Evolutionary conservation across 2,113 vertebrate genomes (phyloP).

Genomic region (Ailurus styani): DNA sequence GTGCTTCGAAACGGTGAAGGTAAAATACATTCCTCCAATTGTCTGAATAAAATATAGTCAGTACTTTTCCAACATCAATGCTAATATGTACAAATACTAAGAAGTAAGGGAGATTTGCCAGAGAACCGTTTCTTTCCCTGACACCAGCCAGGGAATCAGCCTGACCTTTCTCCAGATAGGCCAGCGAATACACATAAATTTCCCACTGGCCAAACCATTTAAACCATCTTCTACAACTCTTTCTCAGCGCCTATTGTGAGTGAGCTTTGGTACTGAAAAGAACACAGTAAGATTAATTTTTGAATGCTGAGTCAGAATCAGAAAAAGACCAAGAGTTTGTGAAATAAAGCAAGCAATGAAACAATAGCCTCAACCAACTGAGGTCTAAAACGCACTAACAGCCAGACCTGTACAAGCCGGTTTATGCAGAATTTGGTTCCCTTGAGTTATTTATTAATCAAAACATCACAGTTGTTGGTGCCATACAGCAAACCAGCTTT

Average conservation of each 20-base stretch:
- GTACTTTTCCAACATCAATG: neutral
- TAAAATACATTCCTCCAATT: neutral
- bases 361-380: neutral
- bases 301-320: neutral
- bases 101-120: neutral
- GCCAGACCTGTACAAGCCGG: neutral
- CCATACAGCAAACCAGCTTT: neutral
- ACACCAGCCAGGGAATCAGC: neutral
- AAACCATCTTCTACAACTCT: neutral
- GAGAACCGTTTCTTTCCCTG: neutral
- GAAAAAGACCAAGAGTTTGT: neutral
- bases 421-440: neutral
- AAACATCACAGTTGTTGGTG: neutral
- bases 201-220: neutral
- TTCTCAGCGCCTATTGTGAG: neutral
- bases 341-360: neutral
- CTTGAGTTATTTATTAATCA: neutral
- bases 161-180: neutral
- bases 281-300: neutral
- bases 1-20: neutral
- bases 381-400: neutral
- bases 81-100: neutral
- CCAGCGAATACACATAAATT: too few relatives aligned
- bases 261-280: neutral
- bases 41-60: neutral